phyloP scores from a whole-genome alignment of 2,113 vertebrate genomes.

The Pelobates fuscus region DNA sequence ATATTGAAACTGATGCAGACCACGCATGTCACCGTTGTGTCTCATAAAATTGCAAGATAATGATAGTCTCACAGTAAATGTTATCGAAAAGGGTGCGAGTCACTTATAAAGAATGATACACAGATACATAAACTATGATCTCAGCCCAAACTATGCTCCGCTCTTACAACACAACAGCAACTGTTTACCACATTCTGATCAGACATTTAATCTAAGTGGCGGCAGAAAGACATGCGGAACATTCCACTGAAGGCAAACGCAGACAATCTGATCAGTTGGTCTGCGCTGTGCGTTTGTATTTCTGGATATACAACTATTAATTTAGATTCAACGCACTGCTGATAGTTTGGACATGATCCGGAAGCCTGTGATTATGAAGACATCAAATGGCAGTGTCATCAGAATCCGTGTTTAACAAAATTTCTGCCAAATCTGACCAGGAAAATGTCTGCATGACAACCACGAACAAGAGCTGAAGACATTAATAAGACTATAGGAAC shows the following conservation, averaged over 20 bases:
- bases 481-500: too few species aligned
- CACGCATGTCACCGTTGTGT: neutral
- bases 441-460: too few species aligned
- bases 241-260: constrained; percentile 24
- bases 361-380: too few species aligned
- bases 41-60: neutral
- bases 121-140: constrained; percentile 30
- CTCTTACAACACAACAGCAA: neutral
- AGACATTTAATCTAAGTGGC: constrained; percentile 42
- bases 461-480: too few species aligned
- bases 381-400: too few species aligned
- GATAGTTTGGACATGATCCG: too few species aligned
- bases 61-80: neutral
- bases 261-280: too few species aligned
- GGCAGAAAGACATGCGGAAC: constrained; percentile 2
- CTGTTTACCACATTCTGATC: constrained; percentile 35
- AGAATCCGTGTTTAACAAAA: too few species aligned
- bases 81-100: neutral
- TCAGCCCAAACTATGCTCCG: neutral
- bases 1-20: neutral
- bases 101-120: constrained; percentile 31
- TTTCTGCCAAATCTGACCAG: too few species aligned
- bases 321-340: too few species aligned
- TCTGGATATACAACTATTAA: too few species aligned
- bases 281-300: too few species aligned